phyloP scores from a whole-genome alignment of 2,797 vertebrate genomes.

The Halcyon chelicuti region DNA sequence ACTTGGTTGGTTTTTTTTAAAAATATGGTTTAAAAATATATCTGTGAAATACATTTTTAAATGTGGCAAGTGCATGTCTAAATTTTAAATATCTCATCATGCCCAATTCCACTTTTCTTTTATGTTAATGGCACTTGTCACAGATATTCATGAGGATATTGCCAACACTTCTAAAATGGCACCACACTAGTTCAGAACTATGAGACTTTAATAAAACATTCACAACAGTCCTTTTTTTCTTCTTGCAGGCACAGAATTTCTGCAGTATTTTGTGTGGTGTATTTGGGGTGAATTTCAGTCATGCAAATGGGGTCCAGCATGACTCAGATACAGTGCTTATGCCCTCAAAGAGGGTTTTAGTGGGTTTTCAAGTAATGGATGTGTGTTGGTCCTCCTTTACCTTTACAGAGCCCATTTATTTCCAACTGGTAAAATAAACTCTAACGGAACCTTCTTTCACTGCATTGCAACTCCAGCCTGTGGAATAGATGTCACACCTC shows the following conservation, averaged over 20 bases:
- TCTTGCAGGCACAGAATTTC: conserved; percentile 3
- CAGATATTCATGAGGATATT: conserved; percentile 60
- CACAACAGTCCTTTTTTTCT: conserved; percentile 22
- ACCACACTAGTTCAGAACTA: conserved; percentile 35
- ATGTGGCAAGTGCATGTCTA: conserved; percentile 70
- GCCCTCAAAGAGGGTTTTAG: neutral
- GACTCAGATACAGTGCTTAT: neutral
- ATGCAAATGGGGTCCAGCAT: neutral
- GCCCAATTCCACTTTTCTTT: conserved; percentile 66
- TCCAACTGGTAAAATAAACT: neutral
- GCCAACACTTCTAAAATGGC: conserved; percentile 25
- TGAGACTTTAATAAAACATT: conserved; percentile 63
- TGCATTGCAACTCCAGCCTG: neutral
- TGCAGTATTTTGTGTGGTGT: conserved; percentile 27
- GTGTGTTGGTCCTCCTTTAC: neutral
- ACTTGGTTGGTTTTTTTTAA: conserved; percentile 62
- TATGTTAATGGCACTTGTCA: conserved; percentile 35
- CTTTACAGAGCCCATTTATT: neutral
- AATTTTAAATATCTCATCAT: conserved; percentile 75
- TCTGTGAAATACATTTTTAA: conserved; percentile 72
- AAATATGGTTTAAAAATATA: conserved; percentile 78
- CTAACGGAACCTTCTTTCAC: neutral
- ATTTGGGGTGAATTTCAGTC: conserved; percentile 15
- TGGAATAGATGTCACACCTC: neutral
- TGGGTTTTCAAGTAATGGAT: neutral